Evolutionary conservation across 2,888 invertebrate genomes (phyloP).

Genomic region (Sminthurides aquaticus): DNA sequence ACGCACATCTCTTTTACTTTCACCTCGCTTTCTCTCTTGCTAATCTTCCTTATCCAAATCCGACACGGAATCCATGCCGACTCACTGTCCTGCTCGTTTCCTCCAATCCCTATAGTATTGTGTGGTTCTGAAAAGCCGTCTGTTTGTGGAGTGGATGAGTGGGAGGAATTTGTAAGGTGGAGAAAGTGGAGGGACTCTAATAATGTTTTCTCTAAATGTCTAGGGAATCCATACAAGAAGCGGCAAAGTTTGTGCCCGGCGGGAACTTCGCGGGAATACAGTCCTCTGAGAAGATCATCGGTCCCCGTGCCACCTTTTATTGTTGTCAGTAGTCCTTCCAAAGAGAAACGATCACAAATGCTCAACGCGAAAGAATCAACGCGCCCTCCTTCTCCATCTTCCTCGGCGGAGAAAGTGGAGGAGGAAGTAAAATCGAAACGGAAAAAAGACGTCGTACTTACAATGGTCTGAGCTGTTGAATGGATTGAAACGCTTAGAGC

Average conservation of each 20-base stretch:
- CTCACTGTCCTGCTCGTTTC: too few species aligned
- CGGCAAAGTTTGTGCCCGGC: conserved; percentile 24
- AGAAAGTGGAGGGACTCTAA: too few species aligned
- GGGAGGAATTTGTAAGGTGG: too few species aligned
- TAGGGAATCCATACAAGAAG: conserved; percentile 24
- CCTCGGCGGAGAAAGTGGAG: not conserved
- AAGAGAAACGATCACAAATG: conserved; percentile 6
- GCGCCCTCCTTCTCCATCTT: not conserved
- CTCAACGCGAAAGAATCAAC: not conserved
- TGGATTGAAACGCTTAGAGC: too few species aligned
- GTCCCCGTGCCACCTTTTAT: conserved; percentile 21
- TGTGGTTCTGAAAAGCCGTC: too few species aligned
- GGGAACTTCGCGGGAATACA: conserved; percentile 20
- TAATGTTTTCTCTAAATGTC: too few species aligned
- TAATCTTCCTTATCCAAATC: too few species aligned
- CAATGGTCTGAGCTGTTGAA: conserved; percentile 7
- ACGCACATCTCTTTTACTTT: too few species aligned
- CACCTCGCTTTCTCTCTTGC: too few species aligned
- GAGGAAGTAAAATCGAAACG: not conserved
- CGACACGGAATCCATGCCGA: too few species aligned
- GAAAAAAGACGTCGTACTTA: conserved; percentile 2
- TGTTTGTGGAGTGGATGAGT: too few species aligned
- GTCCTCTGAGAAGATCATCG: conserved; percentile 9
- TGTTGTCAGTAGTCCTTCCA: conserved; percentile 13
- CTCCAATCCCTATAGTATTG: too few species aligned